phyloP scores from a whole-genome alignment of 2,113 vertebrate genomes.

The Poecile atricapillus region DNA sequence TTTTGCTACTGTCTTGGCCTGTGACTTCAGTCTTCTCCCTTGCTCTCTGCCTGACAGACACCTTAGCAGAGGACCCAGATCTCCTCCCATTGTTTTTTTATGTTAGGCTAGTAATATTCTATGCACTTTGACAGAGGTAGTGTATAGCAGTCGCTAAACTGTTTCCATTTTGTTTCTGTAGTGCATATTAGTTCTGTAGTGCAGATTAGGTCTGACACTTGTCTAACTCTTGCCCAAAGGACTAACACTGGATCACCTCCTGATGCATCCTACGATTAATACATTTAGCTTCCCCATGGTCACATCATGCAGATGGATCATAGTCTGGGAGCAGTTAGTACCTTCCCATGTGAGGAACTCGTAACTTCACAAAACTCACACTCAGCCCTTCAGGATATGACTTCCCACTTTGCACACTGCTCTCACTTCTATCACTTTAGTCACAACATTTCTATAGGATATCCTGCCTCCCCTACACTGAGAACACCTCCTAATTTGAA shows the following conservation, averaged over 20 bases:
- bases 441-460: not conserved
- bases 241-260: not conserved
- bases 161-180: not conserved
- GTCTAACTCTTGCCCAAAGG: not conserved
- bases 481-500: not conserved
- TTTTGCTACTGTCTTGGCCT: not conserved
- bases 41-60: not conserved
- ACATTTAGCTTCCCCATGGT: not conserved
- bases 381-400: not conserved
- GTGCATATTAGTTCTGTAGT: no score
- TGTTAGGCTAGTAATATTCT: not conserved
- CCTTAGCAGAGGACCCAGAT: not conserved
- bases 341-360: not conserved
- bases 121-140: not conserved
- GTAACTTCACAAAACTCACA: not conserved
- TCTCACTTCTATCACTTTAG: not conserved
- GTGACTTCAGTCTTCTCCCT: not conserved
- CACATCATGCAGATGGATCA: not conserved
- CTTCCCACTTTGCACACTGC: not conserved
- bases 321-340: not conserved
- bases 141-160: not conserved
- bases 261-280: not conserved
- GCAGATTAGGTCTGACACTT: not conserved
- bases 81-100: not conserved
- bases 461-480: not conserved